Percentiles rank a stretch among this genome's conserved stretches.
Evolutionary conservation across 2,888 invertebrate species (phyloP).

Genomic region (Podotricha telesiphe): DNA sequence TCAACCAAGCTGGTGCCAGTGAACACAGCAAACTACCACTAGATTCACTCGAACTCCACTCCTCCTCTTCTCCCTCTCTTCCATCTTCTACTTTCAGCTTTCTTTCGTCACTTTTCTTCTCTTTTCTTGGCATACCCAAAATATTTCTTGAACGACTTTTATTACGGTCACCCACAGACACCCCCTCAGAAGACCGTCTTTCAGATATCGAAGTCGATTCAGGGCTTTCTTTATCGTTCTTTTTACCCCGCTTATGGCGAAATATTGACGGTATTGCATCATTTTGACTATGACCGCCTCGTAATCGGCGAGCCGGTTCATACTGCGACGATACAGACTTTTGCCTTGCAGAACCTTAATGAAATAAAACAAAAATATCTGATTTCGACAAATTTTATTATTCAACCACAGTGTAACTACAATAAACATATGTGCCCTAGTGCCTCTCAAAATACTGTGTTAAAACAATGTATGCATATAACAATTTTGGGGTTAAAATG

Average conservation of each 20-base stretch:
- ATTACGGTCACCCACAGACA: slow-evolving; percentile 30
- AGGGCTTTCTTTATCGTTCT: slow-evolving; percentile 24
- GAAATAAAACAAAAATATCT: slow-evolving; percentile 56
- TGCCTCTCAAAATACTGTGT: slow-evolving; percentile 45
- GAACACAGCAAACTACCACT: slow-evolving; percentile 67
- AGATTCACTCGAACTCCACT: slow-evolving; percentile 67
- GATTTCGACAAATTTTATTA: slow-evolving; percentile 48
- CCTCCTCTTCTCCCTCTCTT: slow-evolving; percentile 55
- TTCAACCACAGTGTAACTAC: slow-evolving; percentile 40
- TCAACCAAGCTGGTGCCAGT: slow-evolving; percentile 70
- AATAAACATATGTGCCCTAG: slow-evolving; percentile 44
- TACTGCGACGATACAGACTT: slow-evolving; percentile 47
- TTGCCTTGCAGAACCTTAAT: slow-evolving; percentile 52
- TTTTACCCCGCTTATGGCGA: slow-evolving; percentile 41
- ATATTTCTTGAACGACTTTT: slow-evolving; percentile 40
- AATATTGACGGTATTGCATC: slow-evolving; percentile 41
- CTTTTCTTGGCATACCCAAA: slow-evolving; percentile 27
- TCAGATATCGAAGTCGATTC: slow-evolving; percentile 31
- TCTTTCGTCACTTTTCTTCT: slow-evolving; percentile 35
- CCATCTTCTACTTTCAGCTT: slow-evolving; percentile 50
- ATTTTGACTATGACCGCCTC: slow-evolving; percentile 40
- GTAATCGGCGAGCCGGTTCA: slow-evolving; percentile 44
- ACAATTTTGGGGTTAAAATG: slow-evolving; percentile 34
- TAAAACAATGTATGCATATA: slow-evolving; percentile 30
- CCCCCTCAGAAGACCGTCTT: slow-evolving; percentile 39